Evolutionary conservation across 1,140 invertebrate species (phyloP), one percentile per base, ranked within the genome.

Genomic region (Drosophila prosaltans): DNA sequence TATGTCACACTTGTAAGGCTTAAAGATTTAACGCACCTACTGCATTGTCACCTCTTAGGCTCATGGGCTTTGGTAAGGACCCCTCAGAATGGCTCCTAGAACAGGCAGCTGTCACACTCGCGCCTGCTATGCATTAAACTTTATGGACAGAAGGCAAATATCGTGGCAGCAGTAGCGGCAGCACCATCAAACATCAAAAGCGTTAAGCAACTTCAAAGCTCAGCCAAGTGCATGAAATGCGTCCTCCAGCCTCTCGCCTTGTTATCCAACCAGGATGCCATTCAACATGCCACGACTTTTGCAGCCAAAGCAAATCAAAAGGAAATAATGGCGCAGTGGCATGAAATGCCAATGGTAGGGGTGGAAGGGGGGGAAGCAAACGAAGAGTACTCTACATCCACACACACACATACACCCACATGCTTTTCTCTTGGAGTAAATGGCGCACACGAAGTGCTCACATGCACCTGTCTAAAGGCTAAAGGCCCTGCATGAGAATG

Each of bases 291-390:
- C 76, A 86, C 73, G 77, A 81, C 78, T 85, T 89, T 88, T 80
- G 80, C 83, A 80, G 83, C 80, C 83, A 80, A 82, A 84, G 80
- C 84, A 89, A 88, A 88, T 88, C 80, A 88, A 89, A 89, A 78
- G 84, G 83, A 88, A 88, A 80, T 88, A 88, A 88, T 88, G 84
- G 84, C 55, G 77, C 69, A 80, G 63, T 72, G 79, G 73, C 73
- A 78, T 78, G 72, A 48, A 75, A 62, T 40, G 70, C 57, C 51
- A 69, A 64, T 59, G 70, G 16, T 60, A 11, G n/a, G 26, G 57
- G 21, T 5, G 28, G n/a, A n/a, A n/a, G n/a, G n/a, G 28, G n/a
- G 39, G 48, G 67, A 28, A 30, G 28, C 28, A 30, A 30, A 2
- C 2, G 28, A 30, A 30, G 57, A 45, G n/a, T n/a, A 2, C n/a